Evolutionary conservation across 1,140 invertebrate species (phyloP).

Genomic region (Cydia fagiglandana): DNA sequence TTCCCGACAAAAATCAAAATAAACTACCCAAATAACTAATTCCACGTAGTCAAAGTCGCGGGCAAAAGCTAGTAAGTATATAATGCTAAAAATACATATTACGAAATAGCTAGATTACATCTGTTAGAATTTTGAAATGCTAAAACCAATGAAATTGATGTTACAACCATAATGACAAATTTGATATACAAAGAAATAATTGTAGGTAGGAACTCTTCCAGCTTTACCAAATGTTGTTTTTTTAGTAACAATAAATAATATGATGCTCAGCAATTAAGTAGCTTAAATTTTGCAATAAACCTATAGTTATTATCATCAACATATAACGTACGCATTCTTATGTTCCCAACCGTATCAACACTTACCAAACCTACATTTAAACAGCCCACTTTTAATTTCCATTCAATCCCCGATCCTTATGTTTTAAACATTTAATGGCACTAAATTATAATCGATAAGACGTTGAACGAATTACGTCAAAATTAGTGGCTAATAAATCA

Average conservation of each 20-base stretch:
- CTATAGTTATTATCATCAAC: neutral
- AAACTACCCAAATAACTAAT: too few relatives aligned
- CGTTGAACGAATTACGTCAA: conserved; percentile 40
- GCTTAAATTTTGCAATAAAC: neutral
- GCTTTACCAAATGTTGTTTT: too few relatives aligned
- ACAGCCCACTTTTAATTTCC: conserved; percentile 12
- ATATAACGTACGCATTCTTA: neutral
- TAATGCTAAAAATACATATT: too few relatives aligned
- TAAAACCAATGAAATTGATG: too few relatives aligned
- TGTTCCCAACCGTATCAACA: neutral
- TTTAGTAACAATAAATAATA: neutral
- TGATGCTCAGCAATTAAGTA: neutral
- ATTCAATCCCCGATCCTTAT: neutral
- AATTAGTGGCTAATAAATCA: conserved; percentile 52
- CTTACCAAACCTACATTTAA: conserved; percentile 58
- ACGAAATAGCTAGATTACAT: too few relatives aligned
- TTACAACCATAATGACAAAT: too few relatives aligned
- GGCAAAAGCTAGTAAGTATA: too few relatives aligned
- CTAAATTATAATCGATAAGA: conserved; percentile 33
- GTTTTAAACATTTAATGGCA: conserved; percentile 34
- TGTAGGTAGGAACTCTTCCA: too few relatives aligned
- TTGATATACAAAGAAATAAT: too few relatives aligned
- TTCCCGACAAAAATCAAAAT: too few relatives aligned
- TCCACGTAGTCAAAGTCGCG: too few relatives aligned
- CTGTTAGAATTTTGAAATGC: too few relatives aligned